Evolutionary conservation across 2,888 invertebrate species (phyloP), one percentile per base, ranked within the genome.

Genomic region (Hirtodrosophila duncani): DNA sequence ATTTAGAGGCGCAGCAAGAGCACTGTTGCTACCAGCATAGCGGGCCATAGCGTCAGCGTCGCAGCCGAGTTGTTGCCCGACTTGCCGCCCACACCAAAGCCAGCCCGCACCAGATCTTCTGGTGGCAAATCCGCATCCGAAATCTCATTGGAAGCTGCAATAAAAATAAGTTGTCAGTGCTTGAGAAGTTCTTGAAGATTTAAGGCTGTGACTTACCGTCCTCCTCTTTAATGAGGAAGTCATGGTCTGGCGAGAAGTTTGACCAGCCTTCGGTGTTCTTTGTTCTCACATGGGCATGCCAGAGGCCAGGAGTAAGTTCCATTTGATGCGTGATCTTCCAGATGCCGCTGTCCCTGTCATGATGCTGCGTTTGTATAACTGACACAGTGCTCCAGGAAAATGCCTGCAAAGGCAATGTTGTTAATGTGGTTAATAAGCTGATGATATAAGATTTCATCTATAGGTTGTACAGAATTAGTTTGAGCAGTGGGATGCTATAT

Each of bases 241-340:
- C 67, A 37, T 84, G 77, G 6, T 82, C 70, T 2, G 65, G 56
- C 1, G 86, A 85, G 52, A 85, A 86, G 20, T 74, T 68, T 2
- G 86, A 86, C 86, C 86, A 86, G 4, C 84, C 86, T 3, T 66
- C 38, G 3, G 72, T 82, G 39, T 86, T 86, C 67, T 71, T 83
- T 26, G 84, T 81, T 50, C 78, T 83, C 20, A 86, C 82, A 10
- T 71, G 82, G 2, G 77, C 83, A 50, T 86, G 84, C 86, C 86
- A 86, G 26, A 65, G 50, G 4, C 86, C 86, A 0, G 82, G 80
- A 7, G 67, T 51, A 26, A 86, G 58, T 42, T 83, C 77, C 57
- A 86, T 79, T 59, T 84, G 72, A 49, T 86, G 86, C 24, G 77
- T 82, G 7, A 86, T 67, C 71, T 85, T 86, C 86, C 86, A 86